Conservation (phyloP, 2,797 vertebrate genomes). For the Enteromius afrohamiltoni region DNA sequence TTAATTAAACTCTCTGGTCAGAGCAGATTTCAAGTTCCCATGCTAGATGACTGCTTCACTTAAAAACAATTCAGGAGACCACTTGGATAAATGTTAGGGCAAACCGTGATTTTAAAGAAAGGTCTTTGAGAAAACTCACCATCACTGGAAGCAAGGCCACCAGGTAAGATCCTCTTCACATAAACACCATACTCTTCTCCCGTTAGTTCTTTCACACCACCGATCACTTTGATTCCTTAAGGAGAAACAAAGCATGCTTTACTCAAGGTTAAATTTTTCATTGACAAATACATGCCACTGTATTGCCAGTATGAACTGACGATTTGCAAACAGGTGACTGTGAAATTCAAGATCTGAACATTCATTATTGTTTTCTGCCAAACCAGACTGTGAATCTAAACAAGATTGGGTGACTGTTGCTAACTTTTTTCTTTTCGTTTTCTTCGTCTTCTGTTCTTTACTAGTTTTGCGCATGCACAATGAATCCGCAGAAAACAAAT, state of each 20-base stretch:
- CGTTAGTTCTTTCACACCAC: conserved; percentile 85
- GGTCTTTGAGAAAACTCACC: conserved; percentile 71
- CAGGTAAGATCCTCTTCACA: conserved; percentile 89
- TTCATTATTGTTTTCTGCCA: not conserved
- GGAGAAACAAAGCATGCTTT: not conserved
- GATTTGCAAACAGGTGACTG: not conserved
- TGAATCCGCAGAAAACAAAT: too few relatives aligned
- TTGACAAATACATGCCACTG: not conserved
- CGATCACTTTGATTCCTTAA: conserved; percentile 91
- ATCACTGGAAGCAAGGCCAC: conserved; percentile 85
- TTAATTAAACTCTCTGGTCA: conserved; percentile 39
- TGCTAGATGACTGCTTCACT: not conserved
- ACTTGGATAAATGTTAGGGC: not conserved
- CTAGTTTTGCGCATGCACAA: too few relatives aligned
- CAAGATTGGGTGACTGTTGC: too few relatives aligned
- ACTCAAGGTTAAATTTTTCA: not conserved
- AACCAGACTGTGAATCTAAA: not conserved
- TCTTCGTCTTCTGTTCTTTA: too few relatives aligned
- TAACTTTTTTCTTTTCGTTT: too few relatives aligned
- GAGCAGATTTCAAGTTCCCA: conserved; percentile 29
- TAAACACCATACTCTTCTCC: conserved; percentile 91
- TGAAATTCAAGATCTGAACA: not conserved
- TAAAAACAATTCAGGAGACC: too few relatives aligned
- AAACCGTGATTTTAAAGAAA: not conserved
- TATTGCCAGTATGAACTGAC: not conserved